Conservation (phyloP, 1,140 invertebrate species). For the Gonioctena quinquepunctata region DNA sequence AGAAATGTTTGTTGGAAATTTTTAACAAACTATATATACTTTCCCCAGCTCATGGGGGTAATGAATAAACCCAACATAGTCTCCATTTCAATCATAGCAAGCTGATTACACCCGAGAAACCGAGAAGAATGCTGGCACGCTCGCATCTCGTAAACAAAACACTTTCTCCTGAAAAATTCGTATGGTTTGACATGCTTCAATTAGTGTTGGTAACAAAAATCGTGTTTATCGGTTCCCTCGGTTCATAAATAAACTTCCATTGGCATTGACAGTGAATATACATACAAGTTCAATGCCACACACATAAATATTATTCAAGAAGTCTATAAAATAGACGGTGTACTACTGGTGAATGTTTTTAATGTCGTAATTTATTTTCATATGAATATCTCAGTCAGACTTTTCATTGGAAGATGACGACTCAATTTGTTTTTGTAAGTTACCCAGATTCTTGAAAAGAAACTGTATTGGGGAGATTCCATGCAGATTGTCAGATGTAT, state of each 20-base stretch:
- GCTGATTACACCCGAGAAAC: too few relatives aligned
- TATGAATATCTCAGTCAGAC: too few relatives aligned
- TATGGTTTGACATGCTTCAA: not conserved
- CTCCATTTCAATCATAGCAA: too few relatives aligned
- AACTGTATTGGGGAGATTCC: too few relatives aligned
- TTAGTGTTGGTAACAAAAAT: not conserved
- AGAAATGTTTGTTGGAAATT: too few relatives aligned
- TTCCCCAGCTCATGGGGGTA: too few relatives aligned
- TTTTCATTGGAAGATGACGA: too few relatives aligned
- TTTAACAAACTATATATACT: too few relatives aligned
- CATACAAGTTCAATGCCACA: not conserved
- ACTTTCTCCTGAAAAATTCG: not conserved
- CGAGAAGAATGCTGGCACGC: not conserved
- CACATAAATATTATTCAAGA: not conserved
- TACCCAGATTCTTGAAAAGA: too few relatives aligned
- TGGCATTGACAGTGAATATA: conserved; percentile 10
- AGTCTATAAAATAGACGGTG: not conserved
- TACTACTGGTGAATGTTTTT: not conserved
- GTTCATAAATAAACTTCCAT: conserved; percentile 1
- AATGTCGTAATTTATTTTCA: not conserved
- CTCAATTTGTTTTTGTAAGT: too few relatives aligned
- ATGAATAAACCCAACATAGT: too few relatives aligned
- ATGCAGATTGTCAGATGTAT: too few relatives aligned
- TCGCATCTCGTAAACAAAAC: not conserved
- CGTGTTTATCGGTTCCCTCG: not conserved